Base-by-base conservation (phyloP, 2,797 vertebrate genomes). In the Tamandua tetradactyla region DNA sequence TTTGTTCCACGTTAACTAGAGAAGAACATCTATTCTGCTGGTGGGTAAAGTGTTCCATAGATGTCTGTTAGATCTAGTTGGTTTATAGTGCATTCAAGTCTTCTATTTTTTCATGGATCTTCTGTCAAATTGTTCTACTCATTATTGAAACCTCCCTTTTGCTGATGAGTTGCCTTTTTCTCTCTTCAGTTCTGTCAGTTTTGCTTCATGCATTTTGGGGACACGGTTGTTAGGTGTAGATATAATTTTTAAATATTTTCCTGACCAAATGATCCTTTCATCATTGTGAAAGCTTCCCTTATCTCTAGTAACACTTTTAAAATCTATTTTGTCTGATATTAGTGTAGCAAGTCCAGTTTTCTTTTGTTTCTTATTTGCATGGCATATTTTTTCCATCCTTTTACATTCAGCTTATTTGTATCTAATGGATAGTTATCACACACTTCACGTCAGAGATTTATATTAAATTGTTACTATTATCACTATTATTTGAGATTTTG, bases 331-430 rank as follows among this genome's bases (percentile, higher is more conserved):
- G 1, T 89, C 49, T 89, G 47, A 27, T 57, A 49, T 1, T 79
- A 7, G 17, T 9, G 32, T 14, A 66, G 44, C 7, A 75, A 85
- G 17, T 44, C 4, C 22, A 78, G 3, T 84, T 92, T 7, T 87
- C n/a, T n/a, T n/a, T n/a, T n/a, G n/a, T n/a, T n/a, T n/a, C 75
- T 92, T 30, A 10, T 71, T 64, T 89, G n/a, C 14, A 17, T 64
- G 13, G 27, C 14, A n/a, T 44, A 47, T 25, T 42, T 85, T 90
- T 71, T 37, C 7, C 11, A 27, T 61, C 55, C 40, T 95, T 66
- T 90, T 66, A 71, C 49, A 94, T 94, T 69, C 47, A n/a, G n/a
- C n/a, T n/a, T n/a, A n/a, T n/a, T n/a, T 81, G 69, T 89, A 22
- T 44, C 42, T 74, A 80, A 25, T 27, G 13, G 17, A 49, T 11